phyloP scores from a whole-genome alignment of 2,113 vertebrate genomes.

The Calidris pugnax region DNA sequence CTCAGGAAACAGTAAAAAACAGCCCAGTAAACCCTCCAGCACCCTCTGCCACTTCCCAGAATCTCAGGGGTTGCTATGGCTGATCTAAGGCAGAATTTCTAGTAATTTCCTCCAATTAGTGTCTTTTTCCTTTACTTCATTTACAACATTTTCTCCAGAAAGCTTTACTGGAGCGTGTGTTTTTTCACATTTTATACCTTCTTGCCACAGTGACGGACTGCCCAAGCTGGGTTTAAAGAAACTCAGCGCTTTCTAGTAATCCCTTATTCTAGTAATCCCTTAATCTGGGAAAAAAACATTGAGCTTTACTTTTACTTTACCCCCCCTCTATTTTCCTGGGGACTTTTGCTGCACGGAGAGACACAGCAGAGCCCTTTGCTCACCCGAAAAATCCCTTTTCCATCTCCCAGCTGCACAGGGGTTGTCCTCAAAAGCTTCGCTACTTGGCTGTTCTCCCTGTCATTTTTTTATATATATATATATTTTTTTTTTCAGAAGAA shows the following conservation, averaged over 20 bases:
- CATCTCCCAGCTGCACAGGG: fast-evolving
- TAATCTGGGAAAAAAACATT: neutral
- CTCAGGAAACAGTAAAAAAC: slow-evolving; percentile 46
- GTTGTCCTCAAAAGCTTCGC: neutral
- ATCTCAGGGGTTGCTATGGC: neutral
- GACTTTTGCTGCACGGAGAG: neutral
- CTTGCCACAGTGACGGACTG: neutral
- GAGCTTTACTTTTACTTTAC: neutral
- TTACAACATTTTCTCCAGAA: neutral
- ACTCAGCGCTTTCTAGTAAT: neutral
- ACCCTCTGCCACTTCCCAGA: neutral
- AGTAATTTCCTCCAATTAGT: slow-evolving; percentile 41
- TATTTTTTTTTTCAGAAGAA: neutral
- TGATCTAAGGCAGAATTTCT: slow-evolving; percentile 1
- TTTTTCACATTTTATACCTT: neutral
- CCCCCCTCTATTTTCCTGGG: neutral
- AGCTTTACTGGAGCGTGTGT: neutral
- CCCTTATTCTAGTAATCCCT: slow-evolving; percentile 7
- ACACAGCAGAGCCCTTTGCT: neutral
- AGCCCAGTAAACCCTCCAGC: neutral
- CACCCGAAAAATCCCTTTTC: neutral
- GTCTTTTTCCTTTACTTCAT: slow-evolving; percentile 12
- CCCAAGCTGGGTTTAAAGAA: neutral
- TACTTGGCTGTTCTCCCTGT: neutral
- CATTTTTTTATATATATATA: no score